Base-by-base conservation (phyloP, 2,888 invertebrate species). In the Geophilus truncorum region DNA sequence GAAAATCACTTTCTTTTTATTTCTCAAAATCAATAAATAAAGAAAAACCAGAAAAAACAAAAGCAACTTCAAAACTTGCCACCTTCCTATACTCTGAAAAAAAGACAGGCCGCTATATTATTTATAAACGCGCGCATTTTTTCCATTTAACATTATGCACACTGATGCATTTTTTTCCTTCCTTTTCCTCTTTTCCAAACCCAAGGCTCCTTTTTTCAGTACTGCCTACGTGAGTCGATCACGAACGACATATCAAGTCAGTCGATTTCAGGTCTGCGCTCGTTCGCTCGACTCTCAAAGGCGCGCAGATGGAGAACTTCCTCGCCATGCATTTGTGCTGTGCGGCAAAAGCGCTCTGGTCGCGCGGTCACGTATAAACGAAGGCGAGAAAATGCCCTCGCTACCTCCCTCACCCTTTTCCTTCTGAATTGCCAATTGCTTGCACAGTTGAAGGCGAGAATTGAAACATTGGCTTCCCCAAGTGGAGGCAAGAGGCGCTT, bases 401-500 rank as follows among this genome's bases (percentile, higher is more conserved):
- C 70, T 70, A 25, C 70, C 70, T 51, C 51, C 51, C 51, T 15
- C 51, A 51, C 51, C 51, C 51, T 70, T 70, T 70, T 70, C 70
- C 28, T 70, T 70, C 70, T 70, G 70, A 70, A 70, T 70, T 70
- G 70, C 70, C 70, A 70, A 70, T 70, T 70, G 70, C 70, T 70
- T 28, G 70, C 70, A n/a, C 70, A 70, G 70, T 70, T 70, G 70
- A 70, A 28, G 25, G 70, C 28, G 70, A 70, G 25, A 70, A 70
- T 70, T 70, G 70, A 70, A 70, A 70, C 70, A 70, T 70, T 70
- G 70, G 25, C 25, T 70, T 70, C 70, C 70, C 70, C 70, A 70
- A 70, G 70, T 70, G 70, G 70, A 70, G 70, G 70, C 70, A 70
- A 70, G 70, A 70, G 70, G 70, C 70, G 70, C 70, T 70, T 70